phyloP scores from a whole-genome alignment of 1,140 invertebrate species.

The Coboldia fuscipes region DNA sequence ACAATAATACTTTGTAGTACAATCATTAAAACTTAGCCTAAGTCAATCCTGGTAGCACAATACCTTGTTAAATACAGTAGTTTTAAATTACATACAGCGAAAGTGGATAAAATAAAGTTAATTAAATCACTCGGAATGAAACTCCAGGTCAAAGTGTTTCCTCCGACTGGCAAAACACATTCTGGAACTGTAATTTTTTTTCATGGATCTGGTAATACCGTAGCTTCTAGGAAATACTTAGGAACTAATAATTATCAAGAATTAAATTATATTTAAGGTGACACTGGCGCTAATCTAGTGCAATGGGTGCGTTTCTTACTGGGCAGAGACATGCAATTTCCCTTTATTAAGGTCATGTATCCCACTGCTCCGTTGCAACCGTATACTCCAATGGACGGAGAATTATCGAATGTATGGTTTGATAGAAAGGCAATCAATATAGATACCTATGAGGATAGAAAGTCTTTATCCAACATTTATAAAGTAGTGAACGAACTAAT shows the following conservation, averaged over 20 bases:
- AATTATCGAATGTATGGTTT: slow-evolving; percentile 49
- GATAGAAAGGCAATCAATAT: slow-evolving; percentile 34
- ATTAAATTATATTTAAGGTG: slow-evolving; percentile 25
- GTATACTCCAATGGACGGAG: slow-evolving; percentile 36
- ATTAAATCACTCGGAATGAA: too few species aligned
- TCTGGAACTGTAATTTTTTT: slow-evolving; percentile 33
- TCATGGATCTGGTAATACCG: slow-evolving; percentile 32
- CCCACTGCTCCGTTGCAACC: slow-evolving; percentile 44
- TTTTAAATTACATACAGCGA: too few species aligned
- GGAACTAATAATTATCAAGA: slow-evolving; percentile 1
- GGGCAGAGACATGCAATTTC: slow-evolving; percentile 32
- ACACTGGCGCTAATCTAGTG: slow-evolving; percentile 32
- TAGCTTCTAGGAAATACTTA: background rate
- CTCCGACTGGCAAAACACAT: slow-evolving; percentile 18
- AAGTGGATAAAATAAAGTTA: too few species aligned
- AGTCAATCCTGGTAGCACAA: too few species aligned
- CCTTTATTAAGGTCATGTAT: slow-evolving; percentile 45
- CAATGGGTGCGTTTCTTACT: slow-evolving; percentile 39
- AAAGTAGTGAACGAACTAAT: slow-evolving; percentile 32
- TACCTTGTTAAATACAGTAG: too few species aligned
- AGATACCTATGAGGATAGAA: slow-evolving; percentile 30
- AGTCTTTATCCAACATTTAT: slow-evolving; percentile 33
- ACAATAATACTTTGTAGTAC: too few species aligned
- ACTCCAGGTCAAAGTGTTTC: slow-evolving; percentile 11
- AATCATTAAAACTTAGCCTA: too few species aligned